phyloP scores from a whole-genome alignment of 2,797 vertebrate genomes.

The Darevskia mixta region DNA sequence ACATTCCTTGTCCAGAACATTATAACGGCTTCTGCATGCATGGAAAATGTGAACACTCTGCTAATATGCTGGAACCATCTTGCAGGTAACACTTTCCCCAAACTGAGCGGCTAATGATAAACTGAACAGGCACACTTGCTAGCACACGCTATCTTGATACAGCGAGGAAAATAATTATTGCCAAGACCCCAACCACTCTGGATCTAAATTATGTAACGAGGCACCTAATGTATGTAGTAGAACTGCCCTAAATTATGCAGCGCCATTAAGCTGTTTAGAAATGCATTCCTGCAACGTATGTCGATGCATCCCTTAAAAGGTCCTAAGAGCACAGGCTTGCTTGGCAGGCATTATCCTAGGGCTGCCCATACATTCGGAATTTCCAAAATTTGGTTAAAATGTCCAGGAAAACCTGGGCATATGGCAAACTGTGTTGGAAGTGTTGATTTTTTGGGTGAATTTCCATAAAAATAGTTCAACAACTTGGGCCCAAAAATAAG shows the following conservation, averaged over 20 bases:
- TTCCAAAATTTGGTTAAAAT: too few species aligned
- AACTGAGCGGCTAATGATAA: conserved; percentile 14
- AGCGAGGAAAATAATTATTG: conserved; percentile 32
- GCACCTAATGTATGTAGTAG: conserved; percentile 14
- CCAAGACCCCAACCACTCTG: conserved; percentile 18
- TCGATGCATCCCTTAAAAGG: conserved; percentile 35
- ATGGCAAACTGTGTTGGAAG: too few species aligned
- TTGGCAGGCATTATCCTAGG: rapidly evolving
- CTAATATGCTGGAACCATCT: conserved; percentile 90
- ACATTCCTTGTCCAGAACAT: conserved; percentile 94
- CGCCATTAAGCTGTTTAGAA: conserved; percentile 46
- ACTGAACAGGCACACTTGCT: not conserved
- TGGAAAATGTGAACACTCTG: conserved; percentile 95
- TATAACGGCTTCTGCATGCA: conserved; percentile 97
- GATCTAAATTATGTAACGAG: conserved; percentile 48
- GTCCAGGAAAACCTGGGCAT: too few species aligned
- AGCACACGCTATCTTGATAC: conserved; percentile 19
- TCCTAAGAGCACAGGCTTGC: not conserved
- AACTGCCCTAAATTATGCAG: conserved; percentile 48
- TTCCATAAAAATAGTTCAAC: too few species aligned
- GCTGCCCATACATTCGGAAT: too few species aligned
- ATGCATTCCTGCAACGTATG: conserved; percentile 10
- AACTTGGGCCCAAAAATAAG: too few species aligned
- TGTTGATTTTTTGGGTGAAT: too few species aligned
- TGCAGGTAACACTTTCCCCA: conserved; percentile 88